These are phyloP conservation scores for Erpobdella octoculata DNA, from an alignment of 2,888 invertebrate species.

Conservation along the genomic window DNA sequence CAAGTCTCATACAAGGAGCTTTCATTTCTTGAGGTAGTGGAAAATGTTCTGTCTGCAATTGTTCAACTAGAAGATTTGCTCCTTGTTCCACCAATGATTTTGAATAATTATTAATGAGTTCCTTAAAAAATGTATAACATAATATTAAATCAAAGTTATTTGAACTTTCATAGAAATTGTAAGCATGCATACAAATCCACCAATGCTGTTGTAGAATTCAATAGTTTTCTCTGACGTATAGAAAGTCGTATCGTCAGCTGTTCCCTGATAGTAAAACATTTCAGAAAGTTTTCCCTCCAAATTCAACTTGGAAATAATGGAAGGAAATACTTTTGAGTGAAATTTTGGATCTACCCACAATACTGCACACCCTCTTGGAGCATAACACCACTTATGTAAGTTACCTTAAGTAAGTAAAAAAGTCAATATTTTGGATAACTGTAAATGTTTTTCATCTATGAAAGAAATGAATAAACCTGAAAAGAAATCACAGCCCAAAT, in stretches of 20 bases:
- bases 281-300: constrained; percentile 27
- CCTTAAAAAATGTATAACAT: too few relatives aligned
- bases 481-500: constrained; percentile 45
- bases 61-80: constrained; percentile 34
- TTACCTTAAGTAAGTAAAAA: constrained; percentile 40
- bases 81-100: constrained; percentile 36
- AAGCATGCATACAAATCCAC: constrained; percentile 40
- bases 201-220: constrained; percentile 40
- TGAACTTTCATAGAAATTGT: too few relatives aligned
- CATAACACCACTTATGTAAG: constrained; percentile 47
- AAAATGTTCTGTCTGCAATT: constrained; percentile 36
- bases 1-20: constrained; percentile 40
- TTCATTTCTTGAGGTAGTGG: constrained; percentile 40
- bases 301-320: constrained; percentile 17
- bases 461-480: constrained; percentile 38
- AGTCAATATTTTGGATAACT: not conserved
- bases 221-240: constrained; percentile 36
- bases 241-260: constrained; percentile 39
- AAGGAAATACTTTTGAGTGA: constrained; percentile 27
- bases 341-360: constrained; percentile 39
- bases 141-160: too few relatives aligned
- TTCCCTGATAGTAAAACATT: constrained; percentile 40
- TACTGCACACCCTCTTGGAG: constrained; percentile 45
- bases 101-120: too few relatives aligned
- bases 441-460: not conserved